A percentile compares a stretch with the other conserved stretches of the same genome.
phyloP scores from a whole-genome alignment of 2,113 vertebrate species.

The Peromyscus leucopus region DNA sequence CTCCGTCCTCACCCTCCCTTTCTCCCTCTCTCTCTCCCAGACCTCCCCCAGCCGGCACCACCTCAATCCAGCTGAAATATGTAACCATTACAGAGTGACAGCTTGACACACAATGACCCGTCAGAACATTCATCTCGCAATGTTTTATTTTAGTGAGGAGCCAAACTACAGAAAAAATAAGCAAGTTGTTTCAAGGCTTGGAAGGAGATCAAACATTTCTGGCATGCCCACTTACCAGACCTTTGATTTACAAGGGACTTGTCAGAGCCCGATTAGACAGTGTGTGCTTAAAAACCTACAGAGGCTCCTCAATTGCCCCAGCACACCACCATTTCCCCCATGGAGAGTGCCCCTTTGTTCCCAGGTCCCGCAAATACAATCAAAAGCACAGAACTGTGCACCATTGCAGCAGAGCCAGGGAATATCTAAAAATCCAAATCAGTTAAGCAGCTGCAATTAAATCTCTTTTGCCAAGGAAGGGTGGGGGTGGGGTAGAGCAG shows the following conservation, averaged over 20 bases:
- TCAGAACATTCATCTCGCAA: slow-evolving; percentile 96
- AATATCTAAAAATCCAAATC: slow-evolving; percentile 35
- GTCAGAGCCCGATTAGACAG: slow-evolving; percentile 94
- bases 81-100: slow-evolving; percentile 97
- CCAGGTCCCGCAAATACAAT: slow-evolving; percentile 71
- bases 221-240: slow-evolving; percentile 93
- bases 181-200: slow-evolving; percentile 96
- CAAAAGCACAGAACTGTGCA: slow-evolving; percentile 69
- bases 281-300: slow-evolving; percentile 93
- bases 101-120: slow-evolving; percentile 97
- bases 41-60: slow-evolving; percentile 88
- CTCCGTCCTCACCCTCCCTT: slow-evolving; percentile 82
- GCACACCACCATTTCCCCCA: slow-evolving; percentile 81
- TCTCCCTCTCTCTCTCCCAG: slow-evolving; percentile 69
- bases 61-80: slow-evolving; percentile 95
- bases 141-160: slow-evolving; percentile 96
- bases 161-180: slow-evolving; percentile 95
- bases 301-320: slow-evolving; percentile 88
- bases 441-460: slow-evolving; percentile 69
- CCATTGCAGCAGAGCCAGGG: slow-evolving; percentile 76
- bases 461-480: slow-evolving; percentile 25
- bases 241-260: slow-evolving; percentile 95
- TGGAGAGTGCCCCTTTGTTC: slow-evolving; percentile 86
- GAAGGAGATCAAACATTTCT: slow-evolving; percentile 95
- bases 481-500: not conserved